Evolutionary conservation across 2,888 invertebrate genomes (phyloP), one percentile per base, ranked within the genome.

Genomic region (Amiota communis): DNA sequence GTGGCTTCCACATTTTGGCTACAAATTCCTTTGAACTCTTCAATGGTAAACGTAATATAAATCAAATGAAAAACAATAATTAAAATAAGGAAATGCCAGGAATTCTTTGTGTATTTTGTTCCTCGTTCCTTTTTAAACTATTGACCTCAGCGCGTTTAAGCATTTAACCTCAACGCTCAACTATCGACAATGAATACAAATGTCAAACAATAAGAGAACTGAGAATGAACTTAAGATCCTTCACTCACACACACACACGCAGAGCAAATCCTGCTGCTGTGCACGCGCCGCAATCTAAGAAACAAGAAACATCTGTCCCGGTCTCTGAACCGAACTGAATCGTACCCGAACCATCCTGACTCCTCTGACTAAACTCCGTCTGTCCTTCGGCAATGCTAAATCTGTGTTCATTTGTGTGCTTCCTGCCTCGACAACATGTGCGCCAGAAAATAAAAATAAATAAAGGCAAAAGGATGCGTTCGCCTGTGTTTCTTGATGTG

Each of bases 381-480:
- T 12, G 17, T 59, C 17, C 11, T 59, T 17, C 17, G 59, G 47
- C 36, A 36, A 36, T 6, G 36, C 6, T 36, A 36, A 36, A 36
- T 36, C 36, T 36, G 4, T 36, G 36, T 36, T 49, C 48, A 17
- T 36, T 65, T 17, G 85, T 85, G 86, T 83, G 86, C 79, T 86
- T 83, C 83, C 83, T 83, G 83, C 73, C 80, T 61, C 74, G 74
- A 73, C 77, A 77, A 85, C 85, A 82, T 83, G 83, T 85, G 85
- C 80, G 80, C 72, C 72, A 77, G 11, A 71, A 71, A 12, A 72
- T 36, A 36, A 36, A 36, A 36, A 36, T 36, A 36, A 36, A 20
- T 8, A 20, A n/a, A 23, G 53, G 46, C 36, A 17, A 53, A 68
- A 63, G 63, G 23, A 46, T 46, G 63, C 63, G 11, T 53, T 1